phyloP scores from a whole-genome alignment of 2,113 vertebrate genomes.

The Cyanoramphus novaezelandiae region DNA sequence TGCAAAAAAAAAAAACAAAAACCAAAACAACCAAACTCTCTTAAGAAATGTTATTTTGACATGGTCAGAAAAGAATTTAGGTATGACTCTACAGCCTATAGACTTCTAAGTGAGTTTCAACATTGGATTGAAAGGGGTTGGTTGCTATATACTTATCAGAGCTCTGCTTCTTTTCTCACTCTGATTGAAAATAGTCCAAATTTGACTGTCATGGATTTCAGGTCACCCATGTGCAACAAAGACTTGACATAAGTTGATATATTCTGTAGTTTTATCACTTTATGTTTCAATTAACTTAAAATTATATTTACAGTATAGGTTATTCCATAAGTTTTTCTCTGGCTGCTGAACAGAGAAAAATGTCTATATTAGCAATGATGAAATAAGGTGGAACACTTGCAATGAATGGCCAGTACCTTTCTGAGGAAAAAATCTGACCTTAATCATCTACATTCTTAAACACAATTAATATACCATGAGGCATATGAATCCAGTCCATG shows the following conservation, averaged over 20 bases:
- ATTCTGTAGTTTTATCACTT: background rate
- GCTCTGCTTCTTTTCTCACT: background rate
- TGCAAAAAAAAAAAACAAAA: background rate
- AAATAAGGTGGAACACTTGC: background rate
- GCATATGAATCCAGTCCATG: background rate
- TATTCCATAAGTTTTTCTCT: background rate
- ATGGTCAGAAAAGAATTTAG: background rate
- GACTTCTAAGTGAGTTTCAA: background rate
- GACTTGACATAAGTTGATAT: background rate
- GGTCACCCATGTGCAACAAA: background rate
- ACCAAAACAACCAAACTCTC: background rate
- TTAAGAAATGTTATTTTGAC: background rate
- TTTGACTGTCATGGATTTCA: background rate
- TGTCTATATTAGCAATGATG: background rate
- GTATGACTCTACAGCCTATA: background rate
- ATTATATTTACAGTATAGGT: background rate
- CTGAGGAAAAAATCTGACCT: background rate
- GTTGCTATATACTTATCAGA: background rate
- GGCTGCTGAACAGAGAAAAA: background rate
- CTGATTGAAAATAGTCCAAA: background rate
- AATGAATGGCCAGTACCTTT: background rate
- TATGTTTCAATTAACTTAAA: slow-evolving; percentile 35
- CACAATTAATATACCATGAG: background rate
- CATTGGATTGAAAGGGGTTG: background rate
- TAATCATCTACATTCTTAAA: background rate